phyloP scores from a whole-genome alignment of 2,888 invertebrate species.

The Melolontha melolontha region DNA sequence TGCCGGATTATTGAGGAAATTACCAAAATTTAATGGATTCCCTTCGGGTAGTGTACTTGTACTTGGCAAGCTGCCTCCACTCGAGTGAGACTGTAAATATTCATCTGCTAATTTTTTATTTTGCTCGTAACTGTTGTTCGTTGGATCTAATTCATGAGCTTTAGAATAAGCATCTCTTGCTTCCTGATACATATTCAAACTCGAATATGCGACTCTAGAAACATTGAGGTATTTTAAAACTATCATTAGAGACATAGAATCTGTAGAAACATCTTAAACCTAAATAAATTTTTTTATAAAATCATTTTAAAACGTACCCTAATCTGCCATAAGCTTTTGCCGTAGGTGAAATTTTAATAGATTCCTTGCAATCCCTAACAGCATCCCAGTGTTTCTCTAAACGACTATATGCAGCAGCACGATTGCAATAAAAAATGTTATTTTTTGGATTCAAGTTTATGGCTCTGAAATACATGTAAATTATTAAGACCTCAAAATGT shows the following conservation, averaged over 20 bases:
- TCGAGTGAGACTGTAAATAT: slow-evolving; percentile 50
- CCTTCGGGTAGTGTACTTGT: slow-evolving; percentile 10
- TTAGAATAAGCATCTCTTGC: slow-evolving; percentile 89
- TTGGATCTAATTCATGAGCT: slow-evolving; percentile 91
- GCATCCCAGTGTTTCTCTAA: slow-evolving; percentile 86
- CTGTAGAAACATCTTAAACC: no score
- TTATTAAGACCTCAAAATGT: slow-evolving; percentile 39
- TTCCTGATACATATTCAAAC: slow-evolving; percentile 83
- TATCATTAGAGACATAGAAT: no score
- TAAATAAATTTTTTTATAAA: no score
- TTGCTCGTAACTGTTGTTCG: slow-evolving; percentile 89
- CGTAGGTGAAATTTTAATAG: slow-evolving; percentile 87
- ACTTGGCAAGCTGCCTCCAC: background rate
- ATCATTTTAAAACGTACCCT: slow-evolving; percentile 70
- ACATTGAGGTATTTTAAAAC: background rate
- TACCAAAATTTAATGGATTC: slow-evolving; percentile 69
- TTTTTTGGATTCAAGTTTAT: slow-evolving; percentile 89
- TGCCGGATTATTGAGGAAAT: slow-evolving; percentile 83
- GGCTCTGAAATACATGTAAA: slow-evolving; percentile 72
- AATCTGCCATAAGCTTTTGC: slow-evolving; percentile 95
- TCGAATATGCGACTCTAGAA: slow-evolving; percentile 81
- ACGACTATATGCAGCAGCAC: slow-evolving; percentile 95
- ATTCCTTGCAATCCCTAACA: slow-evolving; percentile 90
- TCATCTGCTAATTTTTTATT: slow-evolving; percentile 89
- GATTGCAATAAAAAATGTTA: slow-evolving; percentile 96